Evolutionary conservation across 2,888 invertebrate species (phyloP).

Genomic region (Ormyrus rosae): DNA sequence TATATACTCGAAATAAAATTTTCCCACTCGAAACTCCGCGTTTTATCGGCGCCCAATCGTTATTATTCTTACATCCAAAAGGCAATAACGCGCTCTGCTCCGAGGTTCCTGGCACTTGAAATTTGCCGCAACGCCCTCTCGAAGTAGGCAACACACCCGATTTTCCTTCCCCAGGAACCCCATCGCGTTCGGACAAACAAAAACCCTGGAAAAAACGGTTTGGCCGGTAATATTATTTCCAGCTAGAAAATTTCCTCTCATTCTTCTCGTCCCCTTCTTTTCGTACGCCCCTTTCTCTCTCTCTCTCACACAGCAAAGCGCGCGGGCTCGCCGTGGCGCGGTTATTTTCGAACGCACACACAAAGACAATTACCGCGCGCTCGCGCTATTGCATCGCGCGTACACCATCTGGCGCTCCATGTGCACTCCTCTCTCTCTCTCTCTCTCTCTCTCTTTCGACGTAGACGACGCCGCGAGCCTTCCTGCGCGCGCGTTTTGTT

Average conservation of each 20-base stretch:
- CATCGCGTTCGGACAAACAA: neutral
- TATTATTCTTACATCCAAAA: too few species aligned
- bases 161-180: neutral
- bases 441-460: conserved; percentile 38
- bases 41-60: too few species aligned
- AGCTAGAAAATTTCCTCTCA: conserved; percentile 43
- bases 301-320: conserved; percentile 1
- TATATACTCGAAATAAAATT: too few species aligned
- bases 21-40: too few species aligned
- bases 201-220: conserved; percentile 18
- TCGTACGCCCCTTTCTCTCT: conserved; percentile 31
- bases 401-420: conserved; percentile 71
- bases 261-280: conserved; percentile 35
- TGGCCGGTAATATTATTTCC: conserved; percentile 61
- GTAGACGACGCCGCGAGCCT: conserved; percentile 30
- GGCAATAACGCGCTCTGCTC: too few species aligned
- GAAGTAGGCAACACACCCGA: too few species aligned
- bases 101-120: too few species aligned
- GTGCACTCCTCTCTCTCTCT: conserved; percentile 58
- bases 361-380: conserved; percentile 58
- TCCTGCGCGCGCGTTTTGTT: conserved; percentile 61
- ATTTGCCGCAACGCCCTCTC: too few species aligned
- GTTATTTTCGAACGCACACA: conserved; percentile 61
- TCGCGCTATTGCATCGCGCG: conserved; percentile 61
- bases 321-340: conserved; percentile 46